Conservation (phyloP, 2,888 invertebrate genomes). For the Cyrtodaria siliqua region DNA sequence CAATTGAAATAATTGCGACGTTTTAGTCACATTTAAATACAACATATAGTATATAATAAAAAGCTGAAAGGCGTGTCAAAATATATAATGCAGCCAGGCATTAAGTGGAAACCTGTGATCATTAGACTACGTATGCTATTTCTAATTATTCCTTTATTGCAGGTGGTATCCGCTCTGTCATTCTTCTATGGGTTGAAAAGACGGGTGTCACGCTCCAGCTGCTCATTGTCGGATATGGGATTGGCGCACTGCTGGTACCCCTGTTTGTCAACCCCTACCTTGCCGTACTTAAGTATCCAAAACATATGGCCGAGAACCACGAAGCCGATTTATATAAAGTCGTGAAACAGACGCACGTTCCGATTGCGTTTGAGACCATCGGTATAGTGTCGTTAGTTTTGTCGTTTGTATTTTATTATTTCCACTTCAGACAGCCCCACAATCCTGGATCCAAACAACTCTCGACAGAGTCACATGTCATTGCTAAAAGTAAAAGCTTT, state of each 20-base stretch:
- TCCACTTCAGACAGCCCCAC: conserved; percentile 1
- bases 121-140: no score
- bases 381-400: conserved; percentile 15
- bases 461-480: neutral
- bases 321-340: conserved; percentile 12
- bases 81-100: no score
- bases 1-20: no score
- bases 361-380: conserved; percentile 22
- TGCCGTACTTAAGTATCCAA: conserved; percentile 7
- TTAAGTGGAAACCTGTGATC: no score
- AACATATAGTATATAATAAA: no score
- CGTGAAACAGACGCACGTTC: conserved; percentile 16
- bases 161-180: conserved; percentile 3
- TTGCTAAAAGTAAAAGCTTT: conserved; percentile 1
- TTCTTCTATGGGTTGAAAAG: neutral
- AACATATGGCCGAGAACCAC: neutral
- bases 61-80: no score
- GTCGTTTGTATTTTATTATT: conserved; percentile 26
- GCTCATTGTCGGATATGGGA: conserved; percentile 10
- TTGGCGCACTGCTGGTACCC: conserved; percentile 15
- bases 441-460: conserved; percentile 19
- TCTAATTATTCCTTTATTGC: neutral
- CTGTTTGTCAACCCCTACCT: conserved; percentile 15
- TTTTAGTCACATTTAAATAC: no score
- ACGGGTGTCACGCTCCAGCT: conserved; percentile 2